Percentiles rank a stretch among this genome's conserved stretches.
Evolutionary conservation across 2,888 invertebrate species (phyloP).

Genomic region (Eilema caniola): DNA sequence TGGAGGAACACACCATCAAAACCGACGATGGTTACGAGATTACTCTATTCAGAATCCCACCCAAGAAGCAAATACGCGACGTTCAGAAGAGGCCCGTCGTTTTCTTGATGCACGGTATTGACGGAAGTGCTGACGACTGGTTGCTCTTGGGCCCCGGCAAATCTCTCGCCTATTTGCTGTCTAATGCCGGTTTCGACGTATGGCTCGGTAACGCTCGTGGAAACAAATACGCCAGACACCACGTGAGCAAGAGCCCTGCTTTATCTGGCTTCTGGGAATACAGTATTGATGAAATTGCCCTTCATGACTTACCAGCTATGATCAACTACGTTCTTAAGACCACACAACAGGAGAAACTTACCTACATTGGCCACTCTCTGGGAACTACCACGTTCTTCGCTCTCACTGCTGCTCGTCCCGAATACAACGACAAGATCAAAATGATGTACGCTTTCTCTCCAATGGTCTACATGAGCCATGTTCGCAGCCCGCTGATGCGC

Average conservation of each 20-base stretch:
- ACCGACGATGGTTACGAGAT: slow-evolving; percentile 80
- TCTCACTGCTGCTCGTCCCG: slow-evolving; percentile 67
- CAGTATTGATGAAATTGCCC: slow-evolving; percentile 79
- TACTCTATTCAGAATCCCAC: slow-evolving; percentile 77
- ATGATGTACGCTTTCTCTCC: slow-evolving; percentile 79
- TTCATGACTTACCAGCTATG: slow-evolving; percentile 78
- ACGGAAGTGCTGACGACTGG: slow-evolving; percentile 90
- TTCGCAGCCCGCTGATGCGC: slow-evolving; percentile 76
- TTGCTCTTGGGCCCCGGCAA: slow-evolving; percentile 88
- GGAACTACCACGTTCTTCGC: slow-evolving; percentile 77
- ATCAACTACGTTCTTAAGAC: slow-evolving; percentile 74
- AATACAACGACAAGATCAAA: slow-evolving; percentile 75
- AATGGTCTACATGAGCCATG: slow-evolving; percentile 78
- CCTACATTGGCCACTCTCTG: slow-evolving; percentile 75
- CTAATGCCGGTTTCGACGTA: slow-evolving; percentile 79
- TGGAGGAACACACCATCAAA: slow-evolving; percentile 73
- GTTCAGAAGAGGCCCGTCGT: slow-evolving; percentile 73
- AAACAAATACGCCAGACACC: slow-evolving; percentile 73
- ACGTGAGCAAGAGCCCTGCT: slow-evolving; percentile 73
- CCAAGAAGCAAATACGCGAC: slow-evolving; percentile 59
- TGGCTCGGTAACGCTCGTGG: slow-evolving; percentile 82
- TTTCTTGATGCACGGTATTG: slow-evolving; percentile 88
- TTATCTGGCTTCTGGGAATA: slow-evolving; percentile 78
- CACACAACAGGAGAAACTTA: slow-evolving; percentile 69
- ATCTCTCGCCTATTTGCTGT: slow-evolving; percentile 74